These are phyloP conservation scores for Watsonalla binaria DNA, from an alignment of 2,888 invertebrate species.

Conservation along the genomic window DNA sequence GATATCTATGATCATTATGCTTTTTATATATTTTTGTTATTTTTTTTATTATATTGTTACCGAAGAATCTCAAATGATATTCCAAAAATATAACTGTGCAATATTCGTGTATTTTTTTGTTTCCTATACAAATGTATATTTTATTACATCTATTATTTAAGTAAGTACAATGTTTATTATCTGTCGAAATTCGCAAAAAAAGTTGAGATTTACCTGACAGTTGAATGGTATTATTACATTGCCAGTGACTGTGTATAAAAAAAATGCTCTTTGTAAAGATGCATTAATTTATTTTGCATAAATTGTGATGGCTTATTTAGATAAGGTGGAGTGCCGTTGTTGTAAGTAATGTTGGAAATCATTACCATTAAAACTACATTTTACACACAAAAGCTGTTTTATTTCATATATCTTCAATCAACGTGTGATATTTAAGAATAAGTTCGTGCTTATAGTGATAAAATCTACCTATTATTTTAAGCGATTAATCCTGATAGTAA, in stretches of 20 bases:
- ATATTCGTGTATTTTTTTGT: conserved; percentile 7
- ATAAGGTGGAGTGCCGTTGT: conserved; percentile 44
- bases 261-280: not conserved
- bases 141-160: conserved; percentile 4
- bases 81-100: conserved; percentile 23
- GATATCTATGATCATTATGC: conserved; percentile 9
- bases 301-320: conserved; percentile 43
- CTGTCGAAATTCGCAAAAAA: not conserved
- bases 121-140: conserved; percentile 14
- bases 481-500: too few species aligned
- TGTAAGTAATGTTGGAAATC: conserved; percentile 65
- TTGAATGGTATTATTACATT: not conserved
- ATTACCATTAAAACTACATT: conserved; percentile 75
- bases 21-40: conserved; percentile 4
- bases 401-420: conserved; percentile 16
- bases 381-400: conserved; percentile 52
- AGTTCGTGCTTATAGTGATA: too few species aligned
- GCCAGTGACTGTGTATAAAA: not conserved
- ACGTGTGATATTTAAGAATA: too few species aligned
- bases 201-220: not conserved
- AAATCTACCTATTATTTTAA: too few species aligned
- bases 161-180: not conserved
- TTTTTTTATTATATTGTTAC: conserved; percentile 9
- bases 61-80: conserved; percentile 23
- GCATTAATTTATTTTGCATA: conserved; percentile 16